Base-by-base conservation (phyloP, 2,113 vertebrate species). In the Hepsetus odoe region DNA sequence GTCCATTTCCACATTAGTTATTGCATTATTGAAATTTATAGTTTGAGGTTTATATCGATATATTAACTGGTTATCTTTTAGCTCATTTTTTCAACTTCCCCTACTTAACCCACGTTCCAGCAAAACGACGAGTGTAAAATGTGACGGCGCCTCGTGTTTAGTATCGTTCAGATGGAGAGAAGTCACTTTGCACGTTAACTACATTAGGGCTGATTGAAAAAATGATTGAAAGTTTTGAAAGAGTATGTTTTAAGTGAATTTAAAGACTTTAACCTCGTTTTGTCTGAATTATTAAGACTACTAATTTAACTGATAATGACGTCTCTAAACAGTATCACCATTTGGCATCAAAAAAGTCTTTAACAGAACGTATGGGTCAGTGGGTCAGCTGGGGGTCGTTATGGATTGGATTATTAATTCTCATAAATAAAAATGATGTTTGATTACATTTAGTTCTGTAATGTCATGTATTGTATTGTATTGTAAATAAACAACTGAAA, bases 401-500 rank as follows among this genome's bases (percentile, higher is more conserved):
- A 79, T 22, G 22, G 42, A 44, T 9, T 40, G 58, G 10, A 65
- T 61, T 32, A 30, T 61, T 46, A 67, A 72, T 53, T 58, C 20
- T 53, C 64, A 64, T 44, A 58, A 56, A 64, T 72, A 70, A 28
- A 30, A 56, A 74, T 71, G 58, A 74, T 65, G 72, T 66, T 80
- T 79, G 73, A 38, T 65, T 71, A 20, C 28, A 69, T 58, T 8
- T 35, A 72, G 22, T 53, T 74, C 64, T 10, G 74, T 76, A 58
- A 67, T 56, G 62, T 28, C 30, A 13, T 81, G 64, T 83, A 61
- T 79, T n/a, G n/a, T n/a, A n/a, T 72, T 84, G 73, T 85, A 76
- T 61, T 91, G 90, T 90, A 88, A 88, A 89, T 88, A 84, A 33
- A 81, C n/a, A 20, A 40, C n/a, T 77, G 40, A 40, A 80, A 74